Base-by-base conservation (phyloP, 2,797 vertebrate species). In the Knipowitschia caucasica region DNA sequence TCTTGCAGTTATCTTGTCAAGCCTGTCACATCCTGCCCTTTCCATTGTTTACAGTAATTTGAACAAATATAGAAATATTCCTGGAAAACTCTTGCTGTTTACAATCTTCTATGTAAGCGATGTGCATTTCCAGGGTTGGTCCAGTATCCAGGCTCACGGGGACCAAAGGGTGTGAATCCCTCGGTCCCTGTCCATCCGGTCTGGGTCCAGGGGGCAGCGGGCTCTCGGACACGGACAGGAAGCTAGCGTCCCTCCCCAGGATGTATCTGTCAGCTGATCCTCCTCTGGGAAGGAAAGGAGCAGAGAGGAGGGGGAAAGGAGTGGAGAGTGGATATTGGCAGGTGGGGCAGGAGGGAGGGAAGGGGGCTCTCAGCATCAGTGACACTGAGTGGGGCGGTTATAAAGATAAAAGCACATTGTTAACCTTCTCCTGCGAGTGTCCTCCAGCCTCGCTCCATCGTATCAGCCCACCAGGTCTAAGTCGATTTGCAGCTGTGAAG, bases 221-320 rank as follows among this genome's bases (percentile, higher is more conserved):
- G 60, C 73, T 81, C 47, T 56, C 71, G 77, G 71, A 84, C 71
- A 46, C 35, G 59, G 66, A 54, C 83, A 88, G 89, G 88, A 90
- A 87, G 79, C 69, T 77, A 70, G 75, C 77, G 74, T 78, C 75
- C 67, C 82, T 78, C 74, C 69, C 77, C 77, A 89, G 88, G 89
- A 90, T 89, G 85, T 86, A 82, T 75, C 86, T 90, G 85, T 90
- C 88, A 88, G 87, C 82, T 85, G 83, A 88, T 87, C 66, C 78
- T 63, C 69, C 57, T 59, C 44, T 51, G 71, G 69, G 73, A 68
- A 46, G 53, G 53, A 51, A 69, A 15, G 64, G 33, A 61, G 47
- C 60, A 63, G 67, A 69, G 18, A 38, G 63, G 49, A 61, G 54
- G 60, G n/a, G 56, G 50, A 69, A 46, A 59, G 54, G 56, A 53